Conservation (phyloP, 2,888 invertebrate genomes). For the Cacoxenus indagator region DNA sequence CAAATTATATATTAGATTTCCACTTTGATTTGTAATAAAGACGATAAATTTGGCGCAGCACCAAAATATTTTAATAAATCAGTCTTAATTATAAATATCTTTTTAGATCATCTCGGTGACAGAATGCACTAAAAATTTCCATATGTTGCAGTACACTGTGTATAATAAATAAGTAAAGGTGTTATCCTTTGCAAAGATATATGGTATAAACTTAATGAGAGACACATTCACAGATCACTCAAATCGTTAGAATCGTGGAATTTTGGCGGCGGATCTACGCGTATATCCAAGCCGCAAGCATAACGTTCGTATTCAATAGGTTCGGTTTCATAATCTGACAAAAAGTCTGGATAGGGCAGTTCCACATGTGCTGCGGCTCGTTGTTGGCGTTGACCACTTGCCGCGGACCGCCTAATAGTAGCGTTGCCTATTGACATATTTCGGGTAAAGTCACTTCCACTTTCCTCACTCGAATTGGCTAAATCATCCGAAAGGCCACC, state of each 20-base stretch:
- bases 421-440: constrained; percentile 32
- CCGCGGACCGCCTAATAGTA: constrained; percentile 53
- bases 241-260: constrained; percentile 80
- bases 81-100: constrained; percentile 66
- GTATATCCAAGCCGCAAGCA: constrained; percentile 82
- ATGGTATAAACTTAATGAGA: no score
- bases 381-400: constrained; percentile 18
- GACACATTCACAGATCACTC: constrained; percentile 66
- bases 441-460: constrained; percentile 50
- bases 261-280: constrained; percentile 83
- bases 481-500: constrained; percentile 69
- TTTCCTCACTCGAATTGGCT: constrained; percentile 70
- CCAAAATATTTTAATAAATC: constrained; percentile 57
- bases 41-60: constrained; percentile 35
- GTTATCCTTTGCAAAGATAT: no score
- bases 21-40: constrained; percentile 39
- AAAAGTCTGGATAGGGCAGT: constrained; percentile 71
- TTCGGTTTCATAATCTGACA: constrained; percentile 73
- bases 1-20: constrained; percentile 30
- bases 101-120: constrained; percentile 43
- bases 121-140: constrained; percentile 57
- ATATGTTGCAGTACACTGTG: constrained; percentile 14
- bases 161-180: neutral
- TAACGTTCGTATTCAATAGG: constrained; percentile 77
- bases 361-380: constrained; percentile 69